Evolutionary conservation across 2,888 invertebrate genomes (phyloP), one percentile per base, ranked within the genome.

Genomic region (Cryptocheilus praepositus): DNA sequence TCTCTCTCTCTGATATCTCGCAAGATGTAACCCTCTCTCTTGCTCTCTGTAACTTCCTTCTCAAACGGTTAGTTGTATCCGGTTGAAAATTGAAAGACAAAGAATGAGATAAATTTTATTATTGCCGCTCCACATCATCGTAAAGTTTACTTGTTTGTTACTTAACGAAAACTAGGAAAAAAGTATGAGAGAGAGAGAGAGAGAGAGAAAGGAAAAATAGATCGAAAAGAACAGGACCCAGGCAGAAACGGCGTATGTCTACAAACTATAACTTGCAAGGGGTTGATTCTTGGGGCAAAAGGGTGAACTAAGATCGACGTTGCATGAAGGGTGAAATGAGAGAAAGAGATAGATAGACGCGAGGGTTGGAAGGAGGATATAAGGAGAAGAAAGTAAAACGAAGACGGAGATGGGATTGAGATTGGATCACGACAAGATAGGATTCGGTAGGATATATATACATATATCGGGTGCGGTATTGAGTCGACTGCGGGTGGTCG

Each of bases 381-480:
- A 46, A 49, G 58, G 18, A 11, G 45, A 53, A 57, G 22, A 28
- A 44, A 57, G 51, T 43, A 45, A 44, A 66, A 67, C 15, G 46
- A 44, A 55, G 22, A 45, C 58, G 61, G 71, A 70, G 64, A 69
- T 55, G 66, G 78, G 73, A 77, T 80, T 70, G 77, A 74, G 81
- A 84, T 81, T 81, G 83, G 78, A 83, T 84, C 79, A 70, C 75
- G 78, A 77, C 75, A 76, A 77, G 78, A 81, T 82, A 77, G 78
- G 76, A 83, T 83, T 76, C 83, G 79, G 82, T 84, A 75, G 78
- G 74, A 64, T 65, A 68, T 60, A 36, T 63, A 11, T 36, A 36
- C 36, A 22, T 68, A 70, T 43, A 59, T 58, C 64, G 60, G 28
- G 43, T 51, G 53, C 46, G 73, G 67, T 71, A 77, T 73, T 73